A percentile compares a stretch with the other conserved stretches of the same genome.
Conservation (phyloP, 2,113 vertebrate genomes). For the Pelmatolapia mariae region DNA sequence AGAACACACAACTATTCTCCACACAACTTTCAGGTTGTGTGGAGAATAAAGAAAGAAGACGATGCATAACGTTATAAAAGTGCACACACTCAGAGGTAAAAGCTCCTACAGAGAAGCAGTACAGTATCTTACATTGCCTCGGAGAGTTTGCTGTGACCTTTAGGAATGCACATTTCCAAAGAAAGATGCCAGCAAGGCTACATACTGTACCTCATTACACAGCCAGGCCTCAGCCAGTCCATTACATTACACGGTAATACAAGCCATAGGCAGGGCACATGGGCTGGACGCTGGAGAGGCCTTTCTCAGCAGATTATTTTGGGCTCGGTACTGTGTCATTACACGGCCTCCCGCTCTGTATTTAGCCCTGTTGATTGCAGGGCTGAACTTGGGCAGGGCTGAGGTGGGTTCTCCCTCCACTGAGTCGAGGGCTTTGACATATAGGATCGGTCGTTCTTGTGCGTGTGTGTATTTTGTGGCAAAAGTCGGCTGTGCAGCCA, state of each 20-base stretch:
- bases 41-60: neutral
- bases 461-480: constrained; percentile 32
- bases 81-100: neutral
- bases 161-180: constrained; percentile 53
- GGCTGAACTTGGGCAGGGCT: constrained; percentile 47
- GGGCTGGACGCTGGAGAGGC: constrained; percentile 42
- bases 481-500: neutral
- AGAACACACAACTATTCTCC: neutral
- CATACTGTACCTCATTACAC: constrained; percentile 46
- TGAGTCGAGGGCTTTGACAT: constrained; percentile 33
- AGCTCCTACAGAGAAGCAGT: neutral
- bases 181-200: constrained; percentile 42
- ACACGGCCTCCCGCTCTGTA: constrained; percentile 61
- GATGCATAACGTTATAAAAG: neutral
- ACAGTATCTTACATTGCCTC: neutral
- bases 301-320: constrained; percentile 73
- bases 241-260: constrained; percentile 46
- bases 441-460: neutral
- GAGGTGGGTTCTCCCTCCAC: constrained; percentile 50
- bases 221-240: constrained; percentile 14
- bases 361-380: constrained; percentile 70
- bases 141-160: constrained; percentile 14
- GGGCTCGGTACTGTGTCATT: constrained; percentile 68
- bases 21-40: neutral
- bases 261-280: constrained; percentile 49